These are phyloP conservation scores for Leptocoma aspasia DNA, from an alignment of 2,113 vertebrate species.

Conservation along the genomic window DNA sequence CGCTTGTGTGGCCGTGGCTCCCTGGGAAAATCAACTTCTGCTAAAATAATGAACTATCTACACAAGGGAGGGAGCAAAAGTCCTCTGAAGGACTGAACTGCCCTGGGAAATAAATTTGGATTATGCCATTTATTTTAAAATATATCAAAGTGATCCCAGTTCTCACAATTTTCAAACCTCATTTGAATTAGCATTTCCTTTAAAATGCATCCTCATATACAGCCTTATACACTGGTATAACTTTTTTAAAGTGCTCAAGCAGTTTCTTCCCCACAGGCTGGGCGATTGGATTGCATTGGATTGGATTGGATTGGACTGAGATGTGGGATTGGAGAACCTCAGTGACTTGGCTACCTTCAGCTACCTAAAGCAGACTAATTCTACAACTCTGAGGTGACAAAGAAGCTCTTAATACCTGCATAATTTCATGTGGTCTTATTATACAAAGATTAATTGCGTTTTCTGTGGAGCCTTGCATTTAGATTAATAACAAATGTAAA, in stretches of 20 bases:
- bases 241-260: not conserved
- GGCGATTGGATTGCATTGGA: not conserved
- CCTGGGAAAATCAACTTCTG: not conserved
- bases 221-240: not conserved
- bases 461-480: not conserved
- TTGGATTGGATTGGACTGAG: not conserved
- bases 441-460: not conserved
- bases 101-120: not conserved
- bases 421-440: not conserved
- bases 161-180: not conserved
- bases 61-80: not conserved
- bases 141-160: not conserved
- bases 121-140: not conserved
- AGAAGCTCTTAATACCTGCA: not conserved
- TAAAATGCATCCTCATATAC: not conserved
- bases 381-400: not conserved
- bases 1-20: not conserved
- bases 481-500: slow-evolving; percentile 10
- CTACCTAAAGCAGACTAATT: not conserved
- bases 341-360: not conserved
- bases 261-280: not conserved
- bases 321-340: not conserved
- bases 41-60: not conserved
- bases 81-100: not conserved
- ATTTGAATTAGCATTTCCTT: not conserved